Evolutionary conservation across 2,113 vertebrate species (phyloP).

Genomic region (Halichoerus grypus): DNA sequence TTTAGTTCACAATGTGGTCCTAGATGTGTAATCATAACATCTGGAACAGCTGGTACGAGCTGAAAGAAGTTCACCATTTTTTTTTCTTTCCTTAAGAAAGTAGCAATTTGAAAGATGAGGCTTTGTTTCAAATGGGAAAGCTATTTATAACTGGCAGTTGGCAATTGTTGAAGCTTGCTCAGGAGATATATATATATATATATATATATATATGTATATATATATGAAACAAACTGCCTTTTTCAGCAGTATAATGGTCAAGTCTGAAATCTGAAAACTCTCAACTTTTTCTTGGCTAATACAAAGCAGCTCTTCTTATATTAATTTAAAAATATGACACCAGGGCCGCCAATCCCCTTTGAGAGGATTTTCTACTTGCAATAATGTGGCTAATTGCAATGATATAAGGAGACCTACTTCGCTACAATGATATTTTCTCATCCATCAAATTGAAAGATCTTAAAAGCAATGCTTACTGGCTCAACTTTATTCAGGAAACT

Average conservation of each 20-base stretch:
- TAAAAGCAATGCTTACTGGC: conserved; percentile 74
- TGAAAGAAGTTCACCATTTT: conserved; percentile 57
- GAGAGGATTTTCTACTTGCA: conserved; percentile 75
- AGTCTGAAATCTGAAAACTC: conserved; percentile 83
- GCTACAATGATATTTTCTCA: conserved; percentile 69
- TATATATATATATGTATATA: conserved; percentile 38
- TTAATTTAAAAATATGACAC: conserved; percentile 74
- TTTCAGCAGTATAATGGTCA: conserved; percentile 81
- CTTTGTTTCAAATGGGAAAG: conserved; percentile 80
- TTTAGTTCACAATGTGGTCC: conserved; percentile 54
- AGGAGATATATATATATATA: conserved; percentile 64
- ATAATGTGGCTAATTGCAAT: conserved; percentile 74
- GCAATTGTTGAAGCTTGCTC: conserved; percentile 77
- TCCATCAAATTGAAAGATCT: conserved; percentile 81
- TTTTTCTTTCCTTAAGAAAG: conserved; percentile 59
- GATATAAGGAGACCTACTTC: conserved; percentile 45
- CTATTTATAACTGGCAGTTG: conserved; percentile 83
- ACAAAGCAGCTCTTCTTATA: conserved; percentile 78
- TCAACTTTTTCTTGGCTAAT: conserved; percentile 78
- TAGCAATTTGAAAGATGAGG: conserved; percentile 73
- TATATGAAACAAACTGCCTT: conserved; percentile 75
- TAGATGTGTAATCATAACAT: conserved; percentile 63
- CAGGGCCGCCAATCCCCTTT: conserved; percentile 49
- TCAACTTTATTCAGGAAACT: conserved; percentile 77
- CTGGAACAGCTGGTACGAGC: conserved; percentile 67